Evolutionary conservation across 2,888 invertebrate genomes (phyloP).

Genomic region (Lasius fuliginosus): DNA sequence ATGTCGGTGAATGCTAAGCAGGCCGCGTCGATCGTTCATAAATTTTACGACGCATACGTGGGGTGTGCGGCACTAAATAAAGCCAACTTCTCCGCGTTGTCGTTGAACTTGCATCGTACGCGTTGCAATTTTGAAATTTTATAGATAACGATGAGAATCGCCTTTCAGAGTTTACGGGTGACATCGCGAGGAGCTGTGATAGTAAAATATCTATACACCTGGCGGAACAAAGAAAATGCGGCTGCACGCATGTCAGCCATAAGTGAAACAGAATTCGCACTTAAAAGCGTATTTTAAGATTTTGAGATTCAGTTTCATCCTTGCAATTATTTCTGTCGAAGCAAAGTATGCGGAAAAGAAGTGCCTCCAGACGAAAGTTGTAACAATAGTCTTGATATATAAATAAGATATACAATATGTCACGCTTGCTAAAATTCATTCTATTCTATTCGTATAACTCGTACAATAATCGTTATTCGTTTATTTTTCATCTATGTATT

Average conservation of each 20-base stretch:
- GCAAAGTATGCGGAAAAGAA: slow-evolving; percentile 71
- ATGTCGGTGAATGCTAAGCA: slow-evolving; percentile 27
- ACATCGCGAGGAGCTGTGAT: slow-evolving; percentile 41
- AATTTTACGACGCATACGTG: slow-evolving; percentile 67
- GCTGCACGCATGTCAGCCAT: background rate
- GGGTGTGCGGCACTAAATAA: slow-evolving; percentile 64
- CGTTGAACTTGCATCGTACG: slow-evolving; percentile 40
- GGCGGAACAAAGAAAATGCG: slow-evolving; percentile 39
- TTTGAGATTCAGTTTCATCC: background rate
- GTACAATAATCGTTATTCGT: background rate
- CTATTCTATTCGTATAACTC: slow-evolving; percentile 50
- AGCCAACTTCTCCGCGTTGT: slow-evolving; percentile 55
- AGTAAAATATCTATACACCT: slow-evolving; percentile 42
- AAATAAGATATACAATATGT: slow-evolving; percentile 46
- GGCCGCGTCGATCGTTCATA: slow-evolving; percentile 69
- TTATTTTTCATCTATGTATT: slow-evolving; percentile 18
- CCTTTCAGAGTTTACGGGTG: slow-evolving; percentile 57
- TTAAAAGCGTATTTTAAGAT: slow-evolving; percentile 9
- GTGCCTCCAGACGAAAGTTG: slow-evolving; percentile 69
- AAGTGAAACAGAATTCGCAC: background rate
- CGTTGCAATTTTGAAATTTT: slow-evolving; percentile 67
- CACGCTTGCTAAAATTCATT: slow-evolving; percentile 59
- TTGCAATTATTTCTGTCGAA: slow-evolving; percentile 38
- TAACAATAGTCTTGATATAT: slow-evolving; percentile 77
- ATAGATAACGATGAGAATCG: slow-evolving; percentile 62